Base-by-base conservation (phyloP, 2,888 invertebrate genomes). In the Drosophila mimetica region DNA sequence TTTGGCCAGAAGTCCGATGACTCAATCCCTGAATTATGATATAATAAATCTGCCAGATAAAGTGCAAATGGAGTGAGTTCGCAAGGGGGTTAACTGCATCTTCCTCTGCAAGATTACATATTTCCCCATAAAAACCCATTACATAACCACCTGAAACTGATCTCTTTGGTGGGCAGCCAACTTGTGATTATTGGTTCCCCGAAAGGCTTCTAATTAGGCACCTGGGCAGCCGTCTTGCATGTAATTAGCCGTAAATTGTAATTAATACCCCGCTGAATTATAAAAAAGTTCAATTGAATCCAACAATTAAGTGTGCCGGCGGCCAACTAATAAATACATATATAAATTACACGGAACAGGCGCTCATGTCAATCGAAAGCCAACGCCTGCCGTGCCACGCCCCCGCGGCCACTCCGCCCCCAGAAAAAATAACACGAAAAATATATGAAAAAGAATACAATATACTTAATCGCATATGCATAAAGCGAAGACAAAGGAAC, bases 291-390 rank as follows among this genome's bases (percentile, higher is more conserved):
- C 66, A 66, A 65, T 53, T 65, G 63, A 34, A 61, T 53, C 44
- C 42, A 61, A 50, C 61, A 61, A 61, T 61, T 64, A 76, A 70
- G 79, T 65, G 60, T 58, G 71, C 57, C 37, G 55, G 18, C 41
- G 28, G 37, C 46, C 36, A 67, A 69, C 57, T 69, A 69, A 69
- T 69, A 71, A 59, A 60, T 71, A 54, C 47, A 52, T 52, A 58
- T 58, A 48, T 39, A 57, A 69, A 20, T 34, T 32, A 52, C 47
- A 48, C 36, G 34, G 42, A 44, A 60, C 75, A 78, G 76, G 76
- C 71, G 85, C 82, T 80, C 71, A 71, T 71, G 76, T 86, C 80
- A 86, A 81, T 81, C 86, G 72, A 86, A 72, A 64, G 58, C 73
- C 79, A 74, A 82, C 83, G 76, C 74, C 76, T 77, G 65, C 78